These are phyloP conservation scores for Eulemur rufifrons DNA, from an alignment of 2,113 vertebrate genomes.

Conservation along the genomic window DNA sequence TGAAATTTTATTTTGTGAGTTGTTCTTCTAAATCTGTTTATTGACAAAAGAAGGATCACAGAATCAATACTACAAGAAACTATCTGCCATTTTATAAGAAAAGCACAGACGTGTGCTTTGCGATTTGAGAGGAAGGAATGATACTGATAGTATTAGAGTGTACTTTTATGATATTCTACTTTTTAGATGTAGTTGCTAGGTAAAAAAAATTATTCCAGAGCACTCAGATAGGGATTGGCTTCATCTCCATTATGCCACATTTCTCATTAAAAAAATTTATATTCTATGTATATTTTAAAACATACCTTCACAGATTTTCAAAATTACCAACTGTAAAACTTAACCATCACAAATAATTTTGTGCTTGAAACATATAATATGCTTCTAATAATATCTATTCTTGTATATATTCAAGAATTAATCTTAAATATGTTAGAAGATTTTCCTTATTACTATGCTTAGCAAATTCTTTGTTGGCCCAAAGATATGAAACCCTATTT, in stretches of 20 bases:
- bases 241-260: background rate
- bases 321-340: background rate
- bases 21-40: background rate
- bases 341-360: constrained; percentile 1
- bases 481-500: background rate
- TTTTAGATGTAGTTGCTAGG: background rate
- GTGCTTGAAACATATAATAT: background rate
- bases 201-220: background rate
- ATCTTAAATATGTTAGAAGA: background rate
- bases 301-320: background rate
- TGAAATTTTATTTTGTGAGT: background rate
- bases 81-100: background rate
- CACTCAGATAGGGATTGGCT: background rate
- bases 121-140: background rate
- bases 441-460: background rate
- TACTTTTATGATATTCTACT: background rate
- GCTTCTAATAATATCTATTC: background rate
- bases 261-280: background rate
- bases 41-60: background rate
- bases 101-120: background rate
- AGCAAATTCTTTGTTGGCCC: constrained; percentile 19
- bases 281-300: background rate
- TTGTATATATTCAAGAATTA: constrained; percentile 20
- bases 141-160: background rate
- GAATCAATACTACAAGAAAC: background rate